Base-by-base conservation (phyloP, 2,888 invertebrate species). In the Phyllotreta striolata region DNA sequence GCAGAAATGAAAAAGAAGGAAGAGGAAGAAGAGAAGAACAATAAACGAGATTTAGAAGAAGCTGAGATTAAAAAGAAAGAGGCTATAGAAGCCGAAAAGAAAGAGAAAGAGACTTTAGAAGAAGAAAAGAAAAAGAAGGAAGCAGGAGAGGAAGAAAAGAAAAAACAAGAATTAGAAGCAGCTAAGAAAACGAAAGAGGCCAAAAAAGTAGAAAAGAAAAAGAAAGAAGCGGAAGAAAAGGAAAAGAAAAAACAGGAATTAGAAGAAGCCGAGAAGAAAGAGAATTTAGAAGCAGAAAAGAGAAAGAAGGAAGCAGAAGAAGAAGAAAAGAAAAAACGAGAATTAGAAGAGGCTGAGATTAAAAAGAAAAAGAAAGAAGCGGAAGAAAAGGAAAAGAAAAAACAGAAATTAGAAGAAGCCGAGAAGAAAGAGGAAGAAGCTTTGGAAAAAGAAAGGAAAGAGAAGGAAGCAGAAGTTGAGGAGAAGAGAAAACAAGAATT, bases 141-240 rank as follows among this genome's bases (percentile, higher is more conserved):
- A 40, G 75, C 76, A 0, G 77, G 79, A 37, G 51, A 12, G 62
- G 56, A 58, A 5, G 14, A 47, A 47, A 44, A 61, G 38, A 43
- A 34, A 51, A 63, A 61, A 40, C 13, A 12, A 57, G 56, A 57
- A 8, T 35, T 35, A 46, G 59, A 61, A 64, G 44, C 40, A 43
- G 52, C 3, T 10, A 1, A 62, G 58, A 51, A 10, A 52, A 39
- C 56, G 56, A 34, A 51, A 63, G n/a, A n/a, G 58, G 24, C 13
- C 13, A 57, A 59, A 57, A 8, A 39, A 38, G 51, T 59, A 61
- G 65, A 47, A 44, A 41, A 55, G 4, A 34, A 2, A 61, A 59
- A 55, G 12, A 51, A 38, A 55, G 56, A 47, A 52, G 38, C 62
- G 56, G 52, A 69, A 6, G 57, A 60, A 58, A 40, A 44, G 51